Base-by-base conservation (phyloP, 2,888 invertebrate genomes). In the Nomada flava region DNA sequence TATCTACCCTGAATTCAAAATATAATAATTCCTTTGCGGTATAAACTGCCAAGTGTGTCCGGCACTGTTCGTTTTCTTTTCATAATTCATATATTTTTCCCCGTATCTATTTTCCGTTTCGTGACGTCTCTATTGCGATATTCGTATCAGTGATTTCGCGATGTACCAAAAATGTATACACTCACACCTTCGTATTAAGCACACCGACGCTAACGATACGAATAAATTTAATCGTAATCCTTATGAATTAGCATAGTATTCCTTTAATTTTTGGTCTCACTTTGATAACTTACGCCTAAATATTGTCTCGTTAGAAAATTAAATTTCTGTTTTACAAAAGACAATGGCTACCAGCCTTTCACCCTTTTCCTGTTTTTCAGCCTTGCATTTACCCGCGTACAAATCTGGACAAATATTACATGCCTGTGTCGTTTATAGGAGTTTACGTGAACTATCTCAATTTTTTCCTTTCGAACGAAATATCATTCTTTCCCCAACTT, bases 261-360 rank as follows among this genome's bases (percentile, higher is more conserved):
- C 84, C 84, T 88, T 90, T 91, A 92, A 92, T 92, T 93, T 93
- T 93, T 93, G 93, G 93, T 93, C 92, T 93, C 90, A 87, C 86
- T 92, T 89, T 64, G 55, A 86, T 88, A 91, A 91, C 92, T 92
- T 93, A 93, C 84, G 90, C 90, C 92, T 93, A 93, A 90, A 93
- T 93, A 93, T 93, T 93, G 92, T 93, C 93, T 91, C 88, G 82
- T 91, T 91, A 88, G 79, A 90, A 89, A 91, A 89, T 84, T 88
- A 82, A 89, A 86, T 74, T 84, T 79, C 68, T 67, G 62, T 63
- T 79, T 81, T 76, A 80, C 64, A 68, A 83, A 86, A 79, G 82
- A 69, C 70, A 82, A 82, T 63, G 67, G 59, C 57, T 73, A 42
- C 53, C 52, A 47, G 20, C 20, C 15, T 26, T 26, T 71, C 23